Evolutionary conservation across 2,797 vertebrate genomes (phyloP).

Genomic region (Paguma larvata): DNA sequence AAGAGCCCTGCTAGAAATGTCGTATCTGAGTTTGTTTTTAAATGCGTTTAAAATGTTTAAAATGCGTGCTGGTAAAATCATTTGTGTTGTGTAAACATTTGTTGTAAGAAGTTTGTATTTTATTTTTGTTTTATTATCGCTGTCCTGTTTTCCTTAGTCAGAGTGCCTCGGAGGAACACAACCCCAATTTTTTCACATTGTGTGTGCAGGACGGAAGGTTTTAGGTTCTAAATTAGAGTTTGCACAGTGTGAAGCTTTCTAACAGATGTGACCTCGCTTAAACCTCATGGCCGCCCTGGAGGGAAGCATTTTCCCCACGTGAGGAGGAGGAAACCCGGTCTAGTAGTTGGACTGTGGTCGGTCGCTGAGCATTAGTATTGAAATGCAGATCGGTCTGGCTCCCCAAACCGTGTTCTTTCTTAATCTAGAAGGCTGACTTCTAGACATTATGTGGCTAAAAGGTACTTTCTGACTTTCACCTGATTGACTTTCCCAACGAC

Average conservation of each 20-base stretch:
- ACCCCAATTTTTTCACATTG: background rate
- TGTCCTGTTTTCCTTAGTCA: constrained; percentile 47
- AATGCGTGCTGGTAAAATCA: background rate
- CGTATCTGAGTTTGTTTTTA: background rate
- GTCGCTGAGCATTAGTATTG: background rate
- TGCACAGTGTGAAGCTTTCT: background rate
- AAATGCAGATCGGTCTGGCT: background rate
- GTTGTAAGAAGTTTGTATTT: background rate
- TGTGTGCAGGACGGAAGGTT: background rate
- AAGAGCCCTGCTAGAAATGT: background rate
- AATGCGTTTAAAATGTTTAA: no score
- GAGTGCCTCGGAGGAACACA: background rate
- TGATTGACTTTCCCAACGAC: background rate
- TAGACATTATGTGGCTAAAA: constrained; percentile 3
- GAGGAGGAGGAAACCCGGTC: background rate
- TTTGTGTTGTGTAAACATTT: background rate
- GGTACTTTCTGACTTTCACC: background rate
- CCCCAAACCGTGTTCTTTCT: constrained; percentile 2
- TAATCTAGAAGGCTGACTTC: constrained; percentile 12
- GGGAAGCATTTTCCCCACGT: background rate
- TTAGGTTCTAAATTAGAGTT: constrained; percentile 19
- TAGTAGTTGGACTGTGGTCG: background rate
- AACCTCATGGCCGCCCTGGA: background rate
- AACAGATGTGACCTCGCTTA: background rate
- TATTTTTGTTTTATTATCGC: constrained; percentile 10